Evolutionary conservation across 2,888 invertebrate species (phyloP), one percentile per base, ranked within the genome.

Genomic region (Schrankia costaestrigalis): DNA sequence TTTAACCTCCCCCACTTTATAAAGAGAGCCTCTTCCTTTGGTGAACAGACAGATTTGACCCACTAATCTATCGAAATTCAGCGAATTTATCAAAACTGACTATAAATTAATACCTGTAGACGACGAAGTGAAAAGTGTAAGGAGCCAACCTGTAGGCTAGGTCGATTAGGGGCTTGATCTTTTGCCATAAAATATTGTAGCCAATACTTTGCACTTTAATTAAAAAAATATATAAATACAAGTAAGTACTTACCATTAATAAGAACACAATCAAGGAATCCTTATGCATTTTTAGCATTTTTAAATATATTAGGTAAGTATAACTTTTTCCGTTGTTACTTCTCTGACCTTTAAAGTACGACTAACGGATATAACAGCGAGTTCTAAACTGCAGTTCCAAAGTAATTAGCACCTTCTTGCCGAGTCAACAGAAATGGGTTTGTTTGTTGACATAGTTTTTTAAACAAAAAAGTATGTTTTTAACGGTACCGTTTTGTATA

Each of bases 351-450:
- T 41, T 52, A 39, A 41, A 43, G 35, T 28, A 44, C 61, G 53
- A 83, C 80, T 82, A 79, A 78, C 72, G 69, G 68, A 41, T 17
- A 34, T 36, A 37, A 37, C 37, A 24, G 46, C 71, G n/a, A n/a
- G 78, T 74, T 77, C 69, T 74, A 42, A 56, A 63, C 61, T 61
- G 46, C 58, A 61, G 63, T 63, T 71, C 58, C 47, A 56, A 57
- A 53, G 39, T 67, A 78, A 78, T 84, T 82, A 83, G 70, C 81
- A 80, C 76, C 71, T 78, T 46, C 15, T 31, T 28, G 40, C 41
- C 52, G 46, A 52, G 52, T 56, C 48, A 46, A 56, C 61, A 65
- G 70, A 77, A 78, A 74, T 67, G 68, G 64, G 73, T 63, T 42
- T 70, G 56, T 64, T 19, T 32, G 65, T 52, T 69, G 57, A 52